phyloP scores from a whole-genome alignment of 2,888 invertebrate genomes.

The Cephus rjabovi region DNA sequence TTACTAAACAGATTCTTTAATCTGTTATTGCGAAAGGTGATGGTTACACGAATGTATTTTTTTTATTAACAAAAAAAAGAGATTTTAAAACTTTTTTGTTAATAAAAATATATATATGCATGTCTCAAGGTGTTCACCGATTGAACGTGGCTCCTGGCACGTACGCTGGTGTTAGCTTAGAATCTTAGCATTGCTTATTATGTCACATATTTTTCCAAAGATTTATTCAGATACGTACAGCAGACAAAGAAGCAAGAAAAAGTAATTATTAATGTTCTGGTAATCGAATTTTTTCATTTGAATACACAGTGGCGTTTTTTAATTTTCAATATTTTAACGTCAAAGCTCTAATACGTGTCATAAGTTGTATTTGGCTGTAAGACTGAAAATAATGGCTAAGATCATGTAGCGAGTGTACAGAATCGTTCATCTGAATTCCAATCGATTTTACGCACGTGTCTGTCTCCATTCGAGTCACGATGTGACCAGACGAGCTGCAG shows the following conservation, averaged over 20 bases:
- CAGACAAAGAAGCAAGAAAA: background rate
- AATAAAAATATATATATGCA: background rate
- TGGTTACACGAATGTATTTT: background rate
- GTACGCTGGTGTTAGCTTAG: background rate
- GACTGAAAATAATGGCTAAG: background rate
- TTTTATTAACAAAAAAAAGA: background rate
- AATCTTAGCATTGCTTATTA: background rate
- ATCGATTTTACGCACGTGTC: background rate
- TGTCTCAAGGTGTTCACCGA: background rate
- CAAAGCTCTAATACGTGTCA: background rate
- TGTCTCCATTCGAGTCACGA: background rate
- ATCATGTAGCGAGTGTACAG: background rate
- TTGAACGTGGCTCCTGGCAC: background rate
- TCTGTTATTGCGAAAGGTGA: background rate
- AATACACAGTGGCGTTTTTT: background rate
- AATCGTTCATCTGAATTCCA: background rate
- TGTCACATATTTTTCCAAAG: background rate
- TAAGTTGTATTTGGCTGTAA: no score
- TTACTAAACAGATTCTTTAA: background rate
- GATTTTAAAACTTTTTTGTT: no score
- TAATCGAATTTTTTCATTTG: background rate
- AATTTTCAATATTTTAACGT: background rate
- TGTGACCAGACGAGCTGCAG: background rate
- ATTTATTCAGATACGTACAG: background rate
- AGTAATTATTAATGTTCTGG: background rate